Conservation (phyloP, 1,140 invertebrate genomes). For the Stegodyphus dumicola region DNA sequence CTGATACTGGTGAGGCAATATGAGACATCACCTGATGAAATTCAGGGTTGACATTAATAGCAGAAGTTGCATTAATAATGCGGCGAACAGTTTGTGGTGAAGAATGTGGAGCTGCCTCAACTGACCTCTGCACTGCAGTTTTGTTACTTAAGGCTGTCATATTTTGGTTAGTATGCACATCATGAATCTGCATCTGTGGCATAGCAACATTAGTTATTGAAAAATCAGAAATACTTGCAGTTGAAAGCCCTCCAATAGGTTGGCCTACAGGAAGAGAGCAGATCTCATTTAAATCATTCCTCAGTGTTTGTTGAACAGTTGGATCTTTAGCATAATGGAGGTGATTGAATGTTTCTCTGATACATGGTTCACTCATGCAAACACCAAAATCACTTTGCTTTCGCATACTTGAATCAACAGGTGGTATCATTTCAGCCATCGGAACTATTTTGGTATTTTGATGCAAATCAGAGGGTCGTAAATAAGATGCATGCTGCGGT, state of each 20-base stretch:
- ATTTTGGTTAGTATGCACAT: constrained; percentile 29
- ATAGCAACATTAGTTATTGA: constrained; percentile 13
- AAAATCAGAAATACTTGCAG: constrained; percentile 9
- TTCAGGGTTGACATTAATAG: constrained; percentile 36
- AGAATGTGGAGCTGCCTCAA: constrained; percentile 31
- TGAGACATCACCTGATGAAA: constrained; percentile 21
- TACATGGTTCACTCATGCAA: neutral
- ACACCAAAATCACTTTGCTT: constrained; percentile 21
- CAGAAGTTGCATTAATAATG: constrained; percentile 50
- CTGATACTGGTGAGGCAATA: constrained; percentile 8
- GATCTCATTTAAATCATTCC: constrained; percentile 2
- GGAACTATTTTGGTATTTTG: neutral
- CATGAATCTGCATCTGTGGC: constrained; percentile 32
- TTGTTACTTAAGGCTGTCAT: constrained; percentile 37
- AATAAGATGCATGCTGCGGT: neutral
- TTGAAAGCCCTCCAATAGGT: neutral
- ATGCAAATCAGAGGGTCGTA: constrained; percentile 6
- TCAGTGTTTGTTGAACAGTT: neutral
- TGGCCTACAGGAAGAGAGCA: constrained; percentile 6
- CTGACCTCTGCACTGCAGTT: neutral
- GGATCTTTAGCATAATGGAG: neutral
- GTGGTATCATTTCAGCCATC: neutral
- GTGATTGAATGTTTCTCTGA: constrained; percentile 19
- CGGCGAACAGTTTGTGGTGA: constrained; percentile 45
- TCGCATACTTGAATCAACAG: neutral